phyloP scores from a whole-genome alignment of 1,140 invertebrate genomes.

The Ptiloglossa arizonensis region DNA sequence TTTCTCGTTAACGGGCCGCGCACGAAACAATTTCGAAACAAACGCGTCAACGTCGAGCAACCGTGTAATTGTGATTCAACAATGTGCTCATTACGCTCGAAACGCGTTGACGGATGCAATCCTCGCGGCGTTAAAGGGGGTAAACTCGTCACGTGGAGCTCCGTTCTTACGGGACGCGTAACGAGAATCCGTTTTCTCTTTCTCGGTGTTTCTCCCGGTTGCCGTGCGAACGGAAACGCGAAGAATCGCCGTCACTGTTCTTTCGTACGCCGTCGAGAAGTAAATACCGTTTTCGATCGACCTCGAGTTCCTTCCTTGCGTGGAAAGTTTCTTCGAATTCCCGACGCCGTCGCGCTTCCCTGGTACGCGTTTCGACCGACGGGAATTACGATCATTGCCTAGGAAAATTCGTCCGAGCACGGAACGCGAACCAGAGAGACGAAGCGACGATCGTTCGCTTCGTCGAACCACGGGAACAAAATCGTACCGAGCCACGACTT shows the following conservation, averaged over 20 bases:
- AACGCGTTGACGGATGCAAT: background rate
- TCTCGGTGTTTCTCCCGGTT: too few species aligned
- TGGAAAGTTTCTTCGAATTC: too few species aligned
- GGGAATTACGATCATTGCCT: background rate
- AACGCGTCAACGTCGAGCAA: background rate
- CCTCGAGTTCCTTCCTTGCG: too few species aligned
- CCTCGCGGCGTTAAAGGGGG: background rate
- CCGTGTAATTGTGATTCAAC: background rate
- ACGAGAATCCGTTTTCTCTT: background rate
- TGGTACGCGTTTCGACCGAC: too few species aligned
- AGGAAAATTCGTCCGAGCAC: background rate
- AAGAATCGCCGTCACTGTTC: too few species aligned
- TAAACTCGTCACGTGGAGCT: background rate
- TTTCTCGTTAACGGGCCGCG: conserved; percentile 11
- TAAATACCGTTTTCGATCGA: too few species aligned
- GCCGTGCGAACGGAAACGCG: too few species aligned
- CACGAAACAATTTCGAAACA: too few species aligned
- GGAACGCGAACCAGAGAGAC: too few species aligned
- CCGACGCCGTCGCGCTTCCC: too few species aligned
- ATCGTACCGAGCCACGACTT: conserved; percentile 10
- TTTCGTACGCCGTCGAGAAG: too few species aligned
- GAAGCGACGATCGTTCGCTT: conserved; percentile 6
- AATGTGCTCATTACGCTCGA: background rate
- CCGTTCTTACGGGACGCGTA: background rate
- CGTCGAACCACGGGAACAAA: conserved; percentile 35